Evolutionary conservation across 2,888 invertebrate species (phyloP).

Genomic region (Hydrotaea cyrtoneurina): DNA sequence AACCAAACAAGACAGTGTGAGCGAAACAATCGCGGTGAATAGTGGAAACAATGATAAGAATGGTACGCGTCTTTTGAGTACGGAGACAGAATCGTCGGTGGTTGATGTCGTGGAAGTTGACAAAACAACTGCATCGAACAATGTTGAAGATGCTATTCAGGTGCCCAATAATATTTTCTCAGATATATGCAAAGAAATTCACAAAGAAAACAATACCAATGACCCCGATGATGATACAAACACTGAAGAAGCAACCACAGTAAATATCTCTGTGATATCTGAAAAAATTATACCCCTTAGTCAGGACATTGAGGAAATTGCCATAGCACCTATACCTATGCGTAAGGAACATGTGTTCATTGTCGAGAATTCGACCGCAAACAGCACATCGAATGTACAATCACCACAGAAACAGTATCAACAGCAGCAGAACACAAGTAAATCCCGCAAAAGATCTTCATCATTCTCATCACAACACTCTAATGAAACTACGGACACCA

Average conservation of each 20-base stretch:
- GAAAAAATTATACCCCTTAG: conserved; percentile 47
- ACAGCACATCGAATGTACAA: conserved; percentile 23
- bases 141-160: conserved; percentile 56
- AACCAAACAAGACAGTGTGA: conserved; percentile 45
- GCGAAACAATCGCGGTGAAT: conserved; percentile 50
- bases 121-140: conserved; percentile 53
- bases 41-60: conserved; percentile 46
- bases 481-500: conserved; percentile 73
- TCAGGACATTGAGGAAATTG: conserved; percentile 60
- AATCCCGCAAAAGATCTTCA: conserved; percentile 73
- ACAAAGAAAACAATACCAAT: conserved; percentile 48
- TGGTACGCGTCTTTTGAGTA: conserved; percentile 32
- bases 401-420: conserved; percentile 39
- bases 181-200: conserved; percentile 63
- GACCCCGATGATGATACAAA: conserved; percentile 53
- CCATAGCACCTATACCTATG: conserved; percentile 56
- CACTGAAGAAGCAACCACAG: conserved; percentile 49
- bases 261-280: conserved; percentile 55
- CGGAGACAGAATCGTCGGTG: conserved; percentile 58
- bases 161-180: conserved; percentile 61
- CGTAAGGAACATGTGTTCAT: conserved; percentile 63
- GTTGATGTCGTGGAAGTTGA: conserved; percentile 54
- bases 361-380: background rate
- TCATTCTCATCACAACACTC: conserved; percentile 75
- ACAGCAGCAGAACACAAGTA: conserved; percentile 43